A percentile compares a stretch with the other conserved stretches of the same genome.
Conservation (phyloP, 2,797 vertebrate genomes). For the Ispidina lecontei region DNA sequence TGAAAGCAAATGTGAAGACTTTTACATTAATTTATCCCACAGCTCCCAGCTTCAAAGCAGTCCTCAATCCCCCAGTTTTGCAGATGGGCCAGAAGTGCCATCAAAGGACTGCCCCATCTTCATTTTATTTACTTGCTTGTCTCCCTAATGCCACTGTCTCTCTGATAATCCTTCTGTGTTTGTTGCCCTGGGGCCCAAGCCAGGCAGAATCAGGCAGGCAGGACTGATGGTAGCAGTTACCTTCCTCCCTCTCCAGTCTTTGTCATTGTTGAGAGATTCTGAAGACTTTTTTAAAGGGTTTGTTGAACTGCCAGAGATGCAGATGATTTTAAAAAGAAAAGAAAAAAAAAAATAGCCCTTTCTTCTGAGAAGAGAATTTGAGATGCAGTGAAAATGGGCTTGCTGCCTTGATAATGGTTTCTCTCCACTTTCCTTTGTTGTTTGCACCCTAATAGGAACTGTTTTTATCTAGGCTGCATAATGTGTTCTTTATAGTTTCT, state of each 20-base stretch:
- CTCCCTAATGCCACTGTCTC: accelerated
- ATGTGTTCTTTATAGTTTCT: background rate
- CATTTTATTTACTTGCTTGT: background rate
- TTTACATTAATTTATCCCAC: background rate
- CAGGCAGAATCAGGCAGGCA: background rate
- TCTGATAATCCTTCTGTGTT: background rate
- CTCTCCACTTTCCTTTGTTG: background rate
- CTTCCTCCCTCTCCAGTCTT: background rate
- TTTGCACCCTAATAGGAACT: background rate
- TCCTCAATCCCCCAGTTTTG: background rate
- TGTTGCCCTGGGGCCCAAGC: background rate
- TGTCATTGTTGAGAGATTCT: background rate
- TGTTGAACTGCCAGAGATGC: background rate
- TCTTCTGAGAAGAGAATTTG: background rate
- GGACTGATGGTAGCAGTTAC: background rate
- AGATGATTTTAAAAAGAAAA: background rate
- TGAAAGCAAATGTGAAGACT: background rate
- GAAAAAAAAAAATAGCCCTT: background rate
- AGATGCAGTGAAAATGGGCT: background rate
- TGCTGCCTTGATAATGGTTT: background rate
- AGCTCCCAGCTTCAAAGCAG: background rate
- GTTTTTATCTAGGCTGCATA: background rate
- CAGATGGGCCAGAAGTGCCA: background rate
- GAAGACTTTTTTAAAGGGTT: background rate
- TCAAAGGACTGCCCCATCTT: background rate